phyloP scores from a whole-genome alignment of 1,140 invertebrate genomes.

The Oscheius sp. region DNA sequence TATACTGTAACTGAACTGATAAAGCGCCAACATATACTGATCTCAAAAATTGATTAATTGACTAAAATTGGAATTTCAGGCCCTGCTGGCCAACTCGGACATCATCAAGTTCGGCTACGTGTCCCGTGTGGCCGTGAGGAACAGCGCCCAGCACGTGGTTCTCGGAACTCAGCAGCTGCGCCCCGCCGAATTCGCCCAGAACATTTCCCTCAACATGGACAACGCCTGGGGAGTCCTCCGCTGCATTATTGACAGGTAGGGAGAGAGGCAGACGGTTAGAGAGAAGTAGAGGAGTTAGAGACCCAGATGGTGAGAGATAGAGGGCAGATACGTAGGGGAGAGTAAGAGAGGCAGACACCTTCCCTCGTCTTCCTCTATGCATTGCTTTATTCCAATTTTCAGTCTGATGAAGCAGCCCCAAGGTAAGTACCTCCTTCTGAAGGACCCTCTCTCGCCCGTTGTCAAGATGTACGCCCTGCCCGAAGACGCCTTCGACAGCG shows the following conservation, averaged over 20 bases:
- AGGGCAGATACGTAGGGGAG: too few species aligned
- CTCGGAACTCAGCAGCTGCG: constrained; percentile 97
- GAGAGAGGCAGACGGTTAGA: too few species aligned
- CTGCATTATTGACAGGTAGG: constrained; percentile 88
- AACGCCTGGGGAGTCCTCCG: constrained; percentile 98
- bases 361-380: not conserved
- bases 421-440: constrained; percentile 95
- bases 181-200: constrained; percentile 93
- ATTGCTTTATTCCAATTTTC: too few species aligned
- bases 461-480: constrained; percentile 54
- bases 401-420: constrained; percentile 88
- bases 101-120: constrained; percentile 98
- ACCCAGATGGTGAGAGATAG: too few species aligned
- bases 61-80: constrained; percentile 63
- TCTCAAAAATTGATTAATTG: too few species aligned
- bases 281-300: too few species aligned
- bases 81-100: constrained; percentile 90
- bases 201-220: constrained; percentile 99
- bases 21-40: too few species aligned
- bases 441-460: constrained; percentile 86
- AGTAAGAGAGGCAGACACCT: too few species aligned
- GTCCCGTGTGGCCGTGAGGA: constrained; percentile 83
- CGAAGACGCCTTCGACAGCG: constrained; percentile 11
- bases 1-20: too few species aligned
- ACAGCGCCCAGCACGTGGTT: constrained; percentile 93